A percentile compares a stretch with the other conserved stretches of the same genome.
These are phyloP conservation scores for Denticeps clupeoides DNA, from an alignment of 2,797 vertebrate genomes.

Conservation along the genomic window DNA sequence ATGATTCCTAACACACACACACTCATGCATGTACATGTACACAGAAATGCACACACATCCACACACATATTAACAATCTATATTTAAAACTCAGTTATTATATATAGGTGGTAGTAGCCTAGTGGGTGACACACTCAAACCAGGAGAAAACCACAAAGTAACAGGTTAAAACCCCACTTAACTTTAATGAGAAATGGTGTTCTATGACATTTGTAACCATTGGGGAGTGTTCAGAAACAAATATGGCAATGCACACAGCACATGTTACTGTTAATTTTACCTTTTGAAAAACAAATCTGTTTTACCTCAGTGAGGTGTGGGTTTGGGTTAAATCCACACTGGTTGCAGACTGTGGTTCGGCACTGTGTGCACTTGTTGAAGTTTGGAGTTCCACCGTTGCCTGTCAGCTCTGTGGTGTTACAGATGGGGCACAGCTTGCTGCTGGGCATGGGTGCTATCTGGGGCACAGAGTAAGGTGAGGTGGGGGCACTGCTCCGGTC, in stretches of 20 bases:
- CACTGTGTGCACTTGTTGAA: conserved; percentile 96
- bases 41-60: neutral
- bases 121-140: no score
- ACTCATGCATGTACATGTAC: neutral
- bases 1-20: neutral
- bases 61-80: no score
- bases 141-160: no score
- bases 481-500: conserved; percentile 82
- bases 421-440: conserved; percentile 93
- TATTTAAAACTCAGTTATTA: no score
- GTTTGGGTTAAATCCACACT: conserved; percentile 98
- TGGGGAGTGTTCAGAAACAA: no score
- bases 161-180: no score
- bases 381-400: conserved; percentile 76
- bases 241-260: no score
- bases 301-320: conserved; percentile 90
- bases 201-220: no score
- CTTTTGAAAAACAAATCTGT: no score
- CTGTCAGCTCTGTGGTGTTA: conserved; percentile 87
- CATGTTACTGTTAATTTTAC: no score
- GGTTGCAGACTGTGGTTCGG: conserved; percentile 89
- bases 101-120: no score
- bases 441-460: conserved; percentile 94
- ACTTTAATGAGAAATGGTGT: no score
- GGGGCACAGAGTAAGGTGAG: conserved; percentile 89